Evolutionary conservation across 2,797 vertebrate species (phyloP).

Genomic region (Lutjanus argentimaculatus): DNA sequence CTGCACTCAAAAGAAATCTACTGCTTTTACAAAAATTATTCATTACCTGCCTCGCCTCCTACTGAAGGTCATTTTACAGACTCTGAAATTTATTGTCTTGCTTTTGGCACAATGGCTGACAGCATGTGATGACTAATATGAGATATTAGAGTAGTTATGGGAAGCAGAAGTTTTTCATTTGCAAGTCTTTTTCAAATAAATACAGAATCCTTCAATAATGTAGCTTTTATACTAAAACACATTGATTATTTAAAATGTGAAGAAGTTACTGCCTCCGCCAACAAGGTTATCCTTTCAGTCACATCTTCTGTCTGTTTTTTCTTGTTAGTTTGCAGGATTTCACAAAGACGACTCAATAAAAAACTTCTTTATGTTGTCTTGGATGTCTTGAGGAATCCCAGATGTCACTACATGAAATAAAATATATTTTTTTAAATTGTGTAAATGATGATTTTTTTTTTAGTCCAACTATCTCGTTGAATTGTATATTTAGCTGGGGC

Average conservation of each 20-base stretch:
- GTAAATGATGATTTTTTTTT: background rate
- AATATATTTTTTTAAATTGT: no score
- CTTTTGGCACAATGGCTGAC: slow-evolving; percentile 1
- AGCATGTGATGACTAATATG: background rate
- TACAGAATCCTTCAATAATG: background rate
- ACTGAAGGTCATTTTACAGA: slow-evolving; percentile 17
- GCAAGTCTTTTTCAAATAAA: background rate
- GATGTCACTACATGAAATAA: no score
- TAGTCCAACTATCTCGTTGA: background rate
- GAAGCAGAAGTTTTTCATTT: background rate
- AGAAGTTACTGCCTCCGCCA: background rate
- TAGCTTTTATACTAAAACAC: background rate
- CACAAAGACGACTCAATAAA: background rate
- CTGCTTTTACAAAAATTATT: background rate
- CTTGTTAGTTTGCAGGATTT: background rate
- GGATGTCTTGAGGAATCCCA: background rate
- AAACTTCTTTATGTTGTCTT: background rate
- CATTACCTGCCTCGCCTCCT: background rate
- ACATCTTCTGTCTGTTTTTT: background rate
- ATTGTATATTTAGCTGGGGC: background rate
- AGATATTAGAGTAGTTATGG: background rate
- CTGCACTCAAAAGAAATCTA: slow-evolving; percentile 16
- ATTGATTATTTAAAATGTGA: background rate
- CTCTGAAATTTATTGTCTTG: background rate
- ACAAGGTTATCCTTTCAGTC: background rate